Evolutionary conservation across 2,888 invertebrate genomes (phyloP).

Genomic region (Parthenolecanium corni): DNA sequence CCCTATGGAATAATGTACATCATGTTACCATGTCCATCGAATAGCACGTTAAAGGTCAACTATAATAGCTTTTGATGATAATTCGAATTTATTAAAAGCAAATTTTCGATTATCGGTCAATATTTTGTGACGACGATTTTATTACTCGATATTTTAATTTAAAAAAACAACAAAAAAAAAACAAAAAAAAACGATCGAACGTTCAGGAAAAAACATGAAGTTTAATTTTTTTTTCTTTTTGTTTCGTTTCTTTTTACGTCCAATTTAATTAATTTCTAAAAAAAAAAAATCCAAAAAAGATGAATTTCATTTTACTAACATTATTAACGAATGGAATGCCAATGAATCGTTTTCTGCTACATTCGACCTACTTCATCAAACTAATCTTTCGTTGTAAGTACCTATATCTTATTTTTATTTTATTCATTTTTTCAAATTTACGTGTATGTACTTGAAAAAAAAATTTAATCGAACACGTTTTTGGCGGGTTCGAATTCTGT

Average conservation of each 20-base stretch:
- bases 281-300: background rate
- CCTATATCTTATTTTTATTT: background rate
- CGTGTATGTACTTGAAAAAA: too few species aligned
- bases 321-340: conserved; percentile 6
- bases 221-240: background rate
- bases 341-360: conserved; percentile 17
- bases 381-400: background rate
- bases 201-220: too few species aligned
- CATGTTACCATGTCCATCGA: conserved; percentile 27
- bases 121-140: too few species aligned
- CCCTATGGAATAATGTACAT: conserved; percentile 22
- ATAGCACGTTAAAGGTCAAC: conserved; percentile 25
- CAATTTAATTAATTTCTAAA: too few species aligned
- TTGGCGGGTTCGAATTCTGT: too few species aligned
- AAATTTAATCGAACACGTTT: too few species aligned
- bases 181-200: too few species aligned
- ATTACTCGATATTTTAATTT: too few species aligned
- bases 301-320: background rate
- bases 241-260: background rate
- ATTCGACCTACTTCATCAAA: background rate
- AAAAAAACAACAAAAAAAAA: too few species aligned
- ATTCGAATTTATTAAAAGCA: too few species aligned
- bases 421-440: background rate
- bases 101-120: too few species aligned
- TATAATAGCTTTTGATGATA: background rate